Base-by-base conservation (phyloP, 2,797 vertebrate species). In the Anguilla megastoma region DNA sequence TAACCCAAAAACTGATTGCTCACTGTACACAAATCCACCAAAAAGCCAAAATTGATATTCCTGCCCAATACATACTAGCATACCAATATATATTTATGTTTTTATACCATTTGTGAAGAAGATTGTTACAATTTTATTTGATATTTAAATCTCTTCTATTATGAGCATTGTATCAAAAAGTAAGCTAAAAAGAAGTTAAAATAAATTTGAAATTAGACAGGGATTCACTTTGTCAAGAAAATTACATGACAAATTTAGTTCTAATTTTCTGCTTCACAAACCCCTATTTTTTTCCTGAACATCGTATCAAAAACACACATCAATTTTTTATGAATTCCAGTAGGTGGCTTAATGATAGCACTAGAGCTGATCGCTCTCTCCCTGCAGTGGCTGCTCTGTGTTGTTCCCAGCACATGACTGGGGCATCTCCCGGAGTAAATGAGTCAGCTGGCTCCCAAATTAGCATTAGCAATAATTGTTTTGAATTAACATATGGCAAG, bases 391-490 rank as follows among this genome's bases (percentile, higher is more conserved):
- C 63, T 69, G 63, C 63, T 7, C 63, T 69, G 63, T 10, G 0
- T 16, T 9, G 24, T 60, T 63, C 60, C 60, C 18, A 21, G 21
- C 60, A 24, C 16, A 21, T n/a, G n/a, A 69, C 63, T 69, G 24
- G 24, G 24, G 63, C 63, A 69, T n/a, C 63, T n/a, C 24, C 24
- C n/a, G 7, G 24, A n/a, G 8, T 9, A 69, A 69, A 69, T n/a
- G 24, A 69, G 63, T 27, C 63, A 69, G 63, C 63, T 69, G 63
- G 63, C 63, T 69, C 63, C 1, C 24, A 24, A 69, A 69, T n/a
- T 69, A 69, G 24, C 63, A 69, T 69, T n/a, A 69, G 63, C 24
- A 69, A 69, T 69, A 69, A 69, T 69, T 69, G 63, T 69, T n/a
- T 69, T n/a, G 63, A 69, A 69, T 27, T 69, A n/a, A 69, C 63